These are phyloP conservation scores for Onchidella celtica DNA, from an alignment of 2,888 invertebrate genomes.

Conservation along the genomic window DNA sequence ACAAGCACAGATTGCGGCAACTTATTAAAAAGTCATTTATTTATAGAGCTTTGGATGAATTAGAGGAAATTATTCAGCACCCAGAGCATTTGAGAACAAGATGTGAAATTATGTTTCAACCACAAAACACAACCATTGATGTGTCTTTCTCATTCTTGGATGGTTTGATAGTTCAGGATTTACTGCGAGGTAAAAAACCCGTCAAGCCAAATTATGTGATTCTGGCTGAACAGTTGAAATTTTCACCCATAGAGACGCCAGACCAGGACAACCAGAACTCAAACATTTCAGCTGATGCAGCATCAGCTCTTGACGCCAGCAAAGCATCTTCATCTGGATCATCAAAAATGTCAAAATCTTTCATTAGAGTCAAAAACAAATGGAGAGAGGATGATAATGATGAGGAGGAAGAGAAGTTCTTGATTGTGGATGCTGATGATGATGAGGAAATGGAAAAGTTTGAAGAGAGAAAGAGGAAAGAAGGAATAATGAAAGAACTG, in stretches of 20 bases:
- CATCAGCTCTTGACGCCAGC: neutral
- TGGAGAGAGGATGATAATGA: slow-evolving; percentile 44
- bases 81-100: slow-evolving; percentile 15
- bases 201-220: slow-evolving; percentile 27
- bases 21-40: neutral
- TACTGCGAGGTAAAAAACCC: slow-evolving; percentile 13
- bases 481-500: slow-evolving; percentile 15
- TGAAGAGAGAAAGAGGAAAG: neutral
- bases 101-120: slow-evolving; percentile 31
- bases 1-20: neutral
- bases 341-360: slow-evolving; percentile 11
- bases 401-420: slow-evolving; percentile 12
- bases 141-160: slow-evolving; percentile 44
- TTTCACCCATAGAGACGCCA: neutral
- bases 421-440: slow-evolving; percentile 13
- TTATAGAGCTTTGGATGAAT: slow-evolving; percentile 10
- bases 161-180: slow-evolving; percentile 31
- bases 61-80: slow-evolving; percentile 27
- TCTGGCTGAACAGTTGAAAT: neutral
- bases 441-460: neutral
- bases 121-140: slow-evolving; percentile 15
- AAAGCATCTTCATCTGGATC: slow-evolving; percentile 14
- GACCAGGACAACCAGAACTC: neutral
- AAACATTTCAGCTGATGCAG: neutral
- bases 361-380: slow-evolving; percentile 17